Conservation (phyloP, 2,797 vertebrate genomes). For the Helarctos malayanus region DNA sequence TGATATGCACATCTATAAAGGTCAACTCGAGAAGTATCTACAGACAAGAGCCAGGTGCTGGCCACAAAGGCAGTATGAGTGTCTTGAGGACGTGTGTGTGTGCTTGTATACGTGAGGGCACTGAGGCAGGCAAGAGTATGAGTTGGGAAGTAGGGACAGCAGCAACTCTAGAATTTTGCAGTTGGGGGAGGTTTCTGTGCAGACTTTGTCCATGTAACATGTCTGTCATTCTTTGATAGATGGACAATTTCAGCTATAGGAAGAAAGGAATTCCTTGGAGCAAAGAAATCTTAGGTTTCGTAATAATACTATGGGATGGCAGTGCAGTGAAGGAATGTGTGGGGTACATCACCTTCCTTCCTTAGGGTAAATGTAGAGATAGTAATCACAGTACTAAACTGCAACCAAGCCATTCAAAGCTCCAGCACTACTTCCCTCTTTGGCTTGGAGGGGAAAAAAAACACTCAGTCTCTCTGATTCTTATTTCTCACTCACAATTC, state of each 20-base stretch:
- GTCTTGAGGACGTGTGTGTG: neutral
- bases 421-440: neutral
- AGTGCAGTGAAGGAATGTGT: neutral
- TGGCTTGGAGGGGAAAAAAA: neutral
- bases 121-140: neutral
- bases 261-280: conserved; percentile 11
- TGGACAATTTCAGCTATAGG: conserved; percentile 8
- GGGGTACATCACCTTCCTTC: neutral
- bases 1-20: neutral
- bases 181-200: neutral
- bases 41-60: neutral
- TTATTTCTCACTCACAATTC: neutral
- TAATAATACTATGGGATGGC: neutral
- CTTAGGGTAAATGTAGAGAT: conserved; percentile 25
- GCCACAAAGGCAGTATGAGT: neutral
- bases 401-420: neutral
- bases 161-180: neutral
- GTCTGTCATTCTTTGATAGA: neutral
- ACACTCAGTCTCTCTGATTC: neutral
- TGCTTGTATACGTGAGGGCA: neutral
- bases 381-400: neutral
- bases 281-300: neutral
- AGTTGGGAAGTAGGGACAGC: neutral
- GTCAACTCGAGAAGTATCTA: neutral
- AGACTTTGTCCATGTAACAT: neutral